Evolutionary conservation across 2,113 vertebrate genomes (phyloP), one percentile per base, ranked within the genome.

Genomic region (Anthoscopus minutus): DNA sequence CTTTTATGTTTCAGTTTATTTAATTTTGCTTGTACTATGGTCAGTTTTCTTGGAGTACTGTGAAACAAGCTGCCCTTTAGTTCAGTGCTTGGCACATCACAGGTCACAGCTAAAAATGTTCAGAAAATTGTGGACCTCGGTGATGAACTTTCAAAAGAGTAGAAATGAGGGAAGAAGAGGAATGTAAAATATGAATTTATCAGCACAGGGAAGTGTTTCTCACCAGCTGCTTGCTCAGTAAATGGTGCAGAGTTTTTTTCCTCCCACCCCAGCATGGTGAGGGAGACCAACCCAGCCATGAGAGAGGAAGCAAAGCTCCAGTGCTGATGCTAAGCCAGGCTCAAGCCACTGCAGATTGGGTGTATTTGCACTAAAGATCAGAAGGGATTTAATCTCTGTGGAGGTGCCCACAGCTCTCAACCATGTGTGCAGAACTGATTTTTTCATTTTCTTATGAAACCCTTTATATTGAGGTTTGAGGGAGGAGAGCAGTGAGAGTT

Each of bases 31-130:
- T 50, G 89, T 96, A 33, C 77, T 91, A 15, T 78, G 93, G 90
- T 93, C 92, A 91, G 78, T 89, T 94, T 95, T 91, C 44, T 93
- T 81, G 77, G 54, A 97, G 87, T 94, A 95, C 96, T 96, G 95
- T 96, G 96, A 97, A 96, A 87, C 77, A 28, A 80, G 54, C 93
- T 94, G 91, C 93, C 86, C 86, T 95, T 94, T 45, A 79, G 71
- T 57, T 86, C 45, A 38, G 67, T 83, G 86, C 94, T 91, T 81
- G 76, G 40, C 76, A 67, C 64, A 6, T 48, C 81, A n/a, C 65
- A 70, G 66, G 33, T 73, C 37, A 61, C 54, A 66, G 51, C n/a
- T 37, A 8, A 22, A 88, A 78, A 42, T 5, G 31, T 78, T 54
- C 33, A 18, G 71, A 66, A 33, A 65, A 73, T 38, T 6, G 25